Conservation (phyloP, 2,888 invertebrate species). For the Protonemura montana region DNA sequence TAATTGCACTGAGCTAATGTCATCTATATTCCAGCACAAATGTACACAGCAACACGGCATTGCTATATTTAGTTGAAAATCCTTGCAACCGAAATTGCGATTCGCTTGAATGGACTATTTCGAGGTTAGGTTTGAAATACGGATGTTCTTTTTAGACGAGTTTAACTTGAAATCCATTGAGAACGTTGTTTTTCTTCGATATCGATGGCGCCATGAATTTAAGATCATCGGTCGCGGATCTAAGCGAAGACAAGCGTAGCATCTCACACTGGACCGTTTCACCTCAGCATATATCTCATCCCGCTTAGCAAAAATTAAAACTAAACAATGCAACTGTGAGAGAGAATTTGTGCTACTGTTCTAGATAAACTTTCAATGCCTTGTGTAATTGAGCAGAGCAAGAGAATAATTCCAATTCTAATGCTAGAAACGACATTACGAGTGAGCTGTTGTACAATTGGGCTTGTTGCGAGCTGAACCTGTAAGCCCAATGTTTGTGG, state of each 20-base stretch:
- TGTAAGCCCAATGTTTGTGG: too few relatives aligned
- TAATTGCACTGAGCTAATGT: background rate
- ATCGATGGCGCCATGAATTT: background rate
- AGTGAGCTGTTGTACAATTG: background rate
- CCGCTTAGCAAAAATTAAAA: background rate
- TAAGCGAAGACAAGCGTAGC: background rate
- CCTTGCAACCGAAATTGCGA: slow-evolving; percentile 1
- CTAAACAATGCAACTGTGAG: background rate
- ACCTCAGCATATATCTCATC: background rate
- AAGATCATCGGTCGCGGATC: background rate
- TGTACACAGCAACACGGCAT: background rate
- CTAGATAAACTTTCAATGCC: background rate
- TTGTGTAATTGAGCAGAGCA: background rate
- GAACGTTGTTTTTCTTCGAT: background rate
- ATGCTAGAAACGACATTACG: background rate
- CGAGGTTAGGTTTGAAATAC: slow-evolving; percentile 16
- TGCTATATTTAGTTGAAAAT: slow-evolving; percentile 7
- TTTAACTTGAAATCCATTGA: background rate
- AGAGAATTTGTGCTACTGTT: background rate
- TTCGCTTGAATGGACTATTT: slow-evolving; percentile 32
- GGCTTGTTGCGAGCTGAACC: background rate
- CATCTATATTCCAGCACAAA: background rate
- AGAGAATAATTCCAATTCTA: too few relatives aligned
- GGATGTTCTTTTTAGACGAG: slow-evolving; percentile 21
- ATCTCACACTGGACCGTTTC: background rate